Base-by-base conservation (phyloP, 1,140 invertebrate species). In the Zaprionus kolodkinae region DNA sequence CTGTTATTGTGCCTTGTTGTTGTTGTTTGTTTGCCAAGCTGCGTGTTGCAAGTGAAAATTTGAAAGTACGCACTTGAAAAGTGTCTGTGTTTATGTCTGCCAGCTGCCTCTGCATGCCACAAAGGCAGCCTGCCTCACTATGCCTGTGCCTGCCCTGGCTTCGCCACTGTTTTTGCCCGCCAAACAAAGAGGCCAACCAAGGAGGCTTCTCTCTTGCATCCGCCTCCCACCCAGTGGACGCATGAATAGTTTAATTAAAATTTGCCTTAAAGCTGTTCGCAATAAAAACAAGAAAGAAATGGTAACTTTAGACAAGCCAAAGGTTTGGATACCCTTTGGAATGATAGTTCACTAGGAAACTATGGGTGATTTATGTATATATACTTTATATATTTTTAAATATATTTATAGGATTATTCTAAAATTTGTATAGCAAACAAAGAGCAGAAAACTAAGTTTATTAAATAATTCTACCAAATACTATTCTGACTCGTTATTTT, bases 241-340 rank as follows among this genome's bases (percentile, higher is more conserved):
- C 77, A 75, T 78, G 80, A 87, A 88, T 87, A 88, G 84, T 87
- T 87, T 87, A 87, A 87, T 87, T 87, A 87, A 87, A 87, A 89
- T 87, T 87, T 89, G 67, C 84, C 80, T 87, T 89, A 72, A 87
- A 88, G 84, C 84, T 64, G 27, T 36, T 17, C 43, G 73, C 9
- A 21, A 50, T 21, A 50, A 50, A 12, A 25, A 1, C 38, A 48
- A 11, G 7, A 48, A 48, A 48, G 27, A 11, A 40, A 40, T 12
- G 12, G 9, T 5, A 30, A 5, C 27, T 30, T 0, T 3, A 30
- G 3, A 6, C 27, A 30, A 30, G 27, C 27, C 27, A 3, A 30
- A 30, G 27, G 27, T 30, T 30, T 30, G 0, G 3, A 30, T 30
- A 30, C 27, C 27, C 27, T 30, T 30, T 30, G 3, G 27, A 30